Evolutionary conservation across 2,113 vertebrate genomes (phyloP), one percentile per base, ranked within the genome.

Genomic region (Dromaius novaehollandiae): DNA sequence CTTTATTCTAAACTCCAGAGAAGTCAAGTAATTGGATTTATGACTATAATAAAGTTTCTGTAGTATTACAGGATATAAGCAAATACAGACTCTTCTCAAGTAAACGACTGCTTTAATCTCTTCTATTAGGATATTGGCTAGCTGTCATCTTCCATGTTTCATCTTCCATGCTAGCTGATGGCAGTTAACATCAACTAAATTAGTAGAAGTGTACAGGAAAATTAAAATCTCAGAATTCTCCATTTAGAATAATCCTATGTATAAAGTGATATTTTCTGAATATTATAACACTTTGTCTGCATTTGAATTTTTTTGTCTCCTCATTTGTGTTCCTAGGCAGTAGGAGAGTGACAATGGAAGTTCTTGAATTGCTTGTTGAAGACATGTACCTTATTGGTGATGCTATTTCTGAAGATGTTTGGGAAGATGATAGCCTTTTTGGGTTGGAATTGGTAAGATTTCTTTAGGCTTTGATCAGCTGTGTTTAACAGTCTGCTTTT

Each of bases 381-480:
- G 91, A 98, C 32, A 61, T 98, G 95, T 91, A 97, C 24, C 98
- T 99, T 93, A 97, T 98, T 70, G 96, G 97, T 96, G 98, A 99
- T 96, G 97, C 99, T 13, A 93, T 99, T 95, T 98, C 98, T 80
- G 98, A 99, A 96, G 97, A 98, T 84, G 97, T 99, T 97, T 99
- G 99, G 99, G 99, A 99, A 83, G 99, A 99, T 96, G 96, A 91
- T 96, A 99, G 99, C 96, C 98, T 99, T 96, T 98, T 99, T 98
- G 99, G 98, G 50, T 97, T 98, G 96, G 99, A 99, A 95, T 97
- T 99, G 98, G 99, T 99, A 96, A 99, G 98, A 65, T 48, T 26
- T 86, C 12, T 83, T 93, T 42, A 63, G 9, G 42, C 84, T 56
- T 95, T 85, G 55, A 46, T 94, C 78, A 83, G 34, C 34, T 6